Base-by-base conservation (phyloP, 2,797 vertebrate species). In the Heliangelus exortis region DNA sequence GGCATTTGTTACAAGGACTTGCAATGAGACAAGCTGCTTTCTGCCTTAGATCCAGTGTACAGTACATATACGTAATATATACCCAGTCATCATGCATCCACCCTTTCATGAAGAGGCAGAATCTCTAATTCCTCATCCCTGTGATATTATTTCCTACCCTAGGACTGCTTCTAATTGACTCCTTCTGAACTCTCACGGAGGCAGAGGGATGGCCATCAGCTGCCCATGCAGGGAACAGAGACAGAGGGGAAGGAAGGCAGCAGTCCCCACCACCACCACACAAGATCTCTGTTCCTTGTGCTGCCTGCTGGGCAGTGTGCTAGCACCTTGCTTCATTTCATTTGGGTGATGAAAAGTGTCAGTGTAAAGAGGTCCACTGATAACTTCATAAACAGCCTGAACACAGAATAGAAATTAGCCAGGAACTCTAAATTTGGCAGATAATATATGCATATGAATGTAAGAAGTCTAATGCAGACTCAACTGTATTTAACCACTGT, bases 171-270 rank as follows among this genome's bases (percentile, higher is more conserved):
- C 39, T 41, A 34, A 69, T 63, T n/a, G 76, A 15, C 28, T 66
- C 9, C 43, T 69, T 29, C n/a, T n/a, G 39, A 72, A 2, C n/a
- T n/a, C 31, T 3, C n/a, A 7, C 12, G 0, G 2, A 25, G 41
- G 54, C 66, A 81, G 69, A 29, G 62, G 20, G 33, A 50, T 18
- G 33, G 23, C 36, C 71, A 72, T 7, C 21, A 74, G 17, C 50
- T n/a, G 34, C n/a, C 53, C 1, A 1, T 0, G 0, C 2, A 2
- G n/a, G 5, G 23, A 58, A 28, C 2, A 8, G 53, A 41, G 18
- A 9, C 0, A 4, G 29, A 66, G 26, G 34, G 20, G 12, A 54
- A 12, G 34, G 54, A 58, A 12, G 34, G 54, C 58, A 47, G 78
- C 2, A 1, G 23, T 48, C 26, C 76, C 1, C 1, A 25, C 47